These are phyloP conservation scores for Oryzaephilus surinamensis DNA, from an alignment of 1,140 invertebrate species.

Conservation along the genomic window DNA sequence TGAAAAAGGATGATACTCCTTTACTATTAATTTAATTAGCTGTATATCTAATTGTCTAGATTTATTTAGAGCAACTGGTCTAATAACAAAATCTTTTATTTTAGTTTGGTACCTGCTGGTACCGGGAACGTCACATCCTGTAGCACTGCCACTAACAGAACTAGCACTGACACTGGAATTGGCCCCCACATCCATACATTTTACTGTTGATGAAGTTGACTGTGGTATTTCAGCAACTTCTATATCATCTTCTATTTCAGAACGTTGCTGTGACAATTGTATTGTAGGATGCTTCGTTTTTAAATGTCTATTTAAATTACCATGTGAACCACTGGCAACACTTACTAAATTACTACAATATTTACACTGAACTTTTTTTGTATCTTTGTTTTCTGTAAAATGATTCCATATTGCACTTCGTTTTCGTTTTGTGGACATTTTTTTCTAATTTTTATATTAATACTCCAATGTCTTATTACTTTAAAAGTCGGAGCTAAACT, in stretches of 20 bases:
- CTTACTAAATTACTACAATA: not conserved
- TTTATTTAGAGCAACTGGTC: not conserved
- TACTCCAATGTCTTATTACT: too few species aligned
- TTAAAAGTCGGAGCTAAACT: too few species aligned
- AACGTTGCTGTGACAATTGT: not conserved
- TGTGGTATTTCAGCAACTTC: not conserved
- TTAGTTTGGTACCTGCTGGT: too few species aligned
- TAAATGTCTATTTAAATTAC: not conserved
- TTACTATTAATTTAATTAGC: not conserved
- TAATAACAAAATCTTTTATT: not conserved
- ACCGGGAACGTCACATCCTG: too few species aligned
- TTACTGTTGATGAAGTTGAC: not conserved
- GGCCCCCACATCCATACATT: too few species aligned
- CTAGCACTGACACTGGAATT: too few species aligned
- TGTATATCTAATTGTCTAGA: not conserved
- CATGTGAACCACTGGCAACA: not conserved
- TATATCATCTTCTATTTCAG: not conserved
- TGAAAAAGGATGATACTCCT: slow-evolving; percentile 8
- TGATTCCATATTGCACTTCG: too few species aligned
- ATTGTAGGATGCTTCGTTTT: slow-evolving; percentile 2
- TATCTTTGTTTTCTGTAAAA: not conserved
- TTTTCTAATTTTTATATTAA: too few species aligned
- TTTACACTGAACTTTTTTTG: not conserved
- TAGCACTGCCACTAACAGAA: too few species aligned
- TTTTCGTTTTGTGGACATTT: too few species aligned